Percentiles rank a stretch among this genome's conserved stretches.
Conservation (phyloP, 2,113 vertebrate species). For the Neodon shergylaensis region DNA sequence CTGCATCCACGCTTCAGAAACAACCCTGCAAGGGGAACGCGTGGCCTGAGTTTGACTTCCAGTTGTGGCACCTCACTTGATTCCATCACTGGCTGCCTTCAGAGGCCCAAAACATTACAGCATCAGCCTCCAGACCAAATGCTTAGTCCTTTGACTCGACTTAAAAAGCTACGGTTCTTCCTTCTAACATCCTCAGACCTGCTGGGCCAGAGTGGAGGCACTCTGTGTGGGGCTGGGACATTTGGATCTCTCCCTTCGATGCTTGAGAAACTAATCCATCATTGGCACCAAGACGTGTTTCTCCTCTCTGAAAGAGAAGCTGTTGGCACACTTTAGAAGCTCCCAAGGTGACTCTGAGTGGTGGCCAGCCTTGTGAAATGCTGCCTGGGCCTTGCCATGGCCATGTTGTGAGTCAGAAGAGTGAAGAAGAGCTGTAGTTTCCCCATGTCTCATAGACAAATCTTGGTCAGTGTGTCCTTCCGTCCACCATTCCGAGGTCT, state of each 20-base stretch:
- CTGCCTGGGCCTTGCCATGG: rapidly evolving
- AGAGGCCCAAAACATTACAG: not conserved
- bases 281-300: not conserved
- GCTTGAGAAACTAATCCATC: not conserved
- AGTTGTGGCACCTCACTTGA: rapidly evolving
- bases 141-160: not conserved
- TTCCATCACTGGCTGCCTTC: not conserved
- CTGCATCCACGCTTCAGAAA: not conserved
- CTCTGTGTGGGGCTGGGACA: not conserved
- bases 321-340: not conserved
- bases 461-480: not conserved
- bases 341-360: rapidly evolving
- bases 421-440: not conserved
- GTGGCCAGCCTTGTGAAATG: not conserved
- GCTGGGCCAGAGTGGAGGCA: not conserved
- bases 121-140: not conserved
- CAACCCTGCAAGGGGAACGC: not conserved
- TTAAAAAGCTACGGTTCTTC: not conserved
- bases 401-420: rapidly evolving
- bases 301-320: not conserved
- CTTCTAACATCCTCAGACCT: not conserved
- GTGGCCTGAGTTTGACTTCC: not conserved
- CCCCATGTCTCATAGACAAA: too few species aligned
- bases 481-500: not conserved
- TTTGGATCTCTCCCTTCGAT: not conserved